Evolutionary conservation across 2,888 invertebrate species (phyloP), one percentile per base, ranked within the genome.

Genomic region (Drosophila histrio): DNA sequence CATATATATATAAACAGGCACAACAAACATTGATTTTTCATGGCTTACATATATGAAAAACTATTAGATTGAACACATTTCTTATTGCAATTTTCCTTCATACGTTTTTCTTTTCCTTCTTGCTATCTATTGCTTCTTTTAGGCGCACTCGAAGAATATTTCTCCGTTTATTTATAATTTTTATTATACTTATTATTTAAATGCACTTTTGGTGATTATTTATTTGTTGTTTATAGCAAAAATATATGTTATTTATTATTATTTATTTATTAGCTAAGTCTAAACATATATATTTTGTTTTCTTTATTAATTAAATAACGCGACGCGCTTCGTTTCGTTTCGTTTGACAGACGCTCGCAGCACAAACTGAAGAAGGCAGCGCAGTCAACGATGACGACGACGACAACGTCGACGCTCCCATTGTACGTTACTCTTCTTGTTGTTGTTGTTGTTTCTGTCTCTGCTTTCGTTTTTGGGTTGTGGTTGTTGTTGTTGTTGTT

Each of bases 141-240:
- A 26, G 39, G 61, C 73, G 58, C 66, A 61, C 44, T 57, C 41
- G 21, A 22, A 19, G 61, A 46, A 19, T 15, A 36, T 49, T 52
- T 43, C 32, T 7, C 22, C 21, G 7, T 53, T 47, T 44, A 32
- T 57, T 61, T 59, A 22, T 43, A 13, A 43, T 21, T 39, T 46
- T 22, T 22, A 22, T 36, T 58, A 49, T 30, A 38, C 8, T 41
- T 77, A 49, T 30, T 41, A 8, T 41, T 77, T 87, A 84, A 84
- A 84, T 84, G 84, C 84, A 84, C 84, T 84, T 82, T 80, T 71
- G 83, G 83, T 84, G 87, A 77, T 34, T 22, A 34, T 67, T 36
- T 47, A 24, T 30, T 41, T 5, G 26, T 49, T 53, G 41, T 47
- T 76, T 39, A 59, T 87, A 83, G 77, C 72, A 82, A 85, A 82